phyloP scores from a whole-genome alignment of 2,888 invertebrate genomes.

The Willowsia nigromaculata region DNA sequence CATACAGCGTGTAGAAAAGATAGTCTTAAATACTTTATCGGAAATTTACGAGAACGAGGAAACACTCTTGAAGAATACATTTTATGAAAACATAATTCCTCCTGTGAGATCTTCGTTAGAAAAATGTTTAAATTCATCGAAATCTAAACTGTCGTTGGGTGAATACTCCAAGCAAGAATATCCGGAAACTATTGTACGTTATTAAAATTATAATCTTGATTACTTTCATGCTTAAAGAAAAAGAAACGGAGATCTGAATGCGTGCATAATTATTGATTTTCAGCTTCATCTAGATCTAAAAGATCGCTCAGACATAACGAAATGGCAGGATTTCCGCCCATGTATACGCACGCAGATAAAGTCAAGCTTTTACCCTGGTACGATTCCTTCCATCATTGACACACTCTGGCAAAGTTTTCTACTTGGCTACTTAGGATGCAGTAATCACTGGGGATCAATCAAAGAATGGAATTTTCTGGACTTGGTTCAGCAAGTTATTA shows the following conservation, averaged over 20 bases:
- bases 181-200: slow-evolving; percentile 41
- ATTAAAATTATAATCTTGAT: too few species aligned
- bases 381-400: slow-evolving; percentile 5
- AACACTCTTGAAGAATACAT: not conserved
- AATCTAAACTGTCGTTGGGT: not conserved
- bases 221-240: too few species aligned
- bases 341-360: slow-evolving; percentile 43
- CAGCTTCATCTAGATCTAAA: slow-evolving; percentile 52
- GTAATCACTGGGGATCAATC: not conserved
- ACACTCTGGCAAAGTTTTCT: slow-evolving; percentile 60
- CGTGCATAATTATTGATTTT: too few species aligned
- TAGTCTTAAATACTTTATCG: not conserved
- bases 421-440: slow-evolving; percentile 51
- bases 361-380: slow-evolving; percentile 14
- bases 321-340: slow-evolving; percentile 35
- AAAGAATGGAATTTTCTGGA: slow-evolving; percentile 37
- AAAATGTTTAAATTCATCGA: not conserved
- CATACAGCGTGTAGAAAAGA: not conserved
- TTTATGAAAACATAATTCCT: slow-evolving; percentile 19
- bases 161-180: not conserved
- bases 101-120: not conserved
- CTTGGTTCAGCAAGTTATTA: slow-evolving; percentile 11
- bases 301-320: not conserved
- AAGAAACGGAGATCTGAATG: too few species aligned
- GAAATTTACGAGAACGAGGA: slow-evolving; percentile 48